Base-by-base conservation (phyloP, 2,113 vertebrate species). In the Nothobranchius kuhntae region DNA sequence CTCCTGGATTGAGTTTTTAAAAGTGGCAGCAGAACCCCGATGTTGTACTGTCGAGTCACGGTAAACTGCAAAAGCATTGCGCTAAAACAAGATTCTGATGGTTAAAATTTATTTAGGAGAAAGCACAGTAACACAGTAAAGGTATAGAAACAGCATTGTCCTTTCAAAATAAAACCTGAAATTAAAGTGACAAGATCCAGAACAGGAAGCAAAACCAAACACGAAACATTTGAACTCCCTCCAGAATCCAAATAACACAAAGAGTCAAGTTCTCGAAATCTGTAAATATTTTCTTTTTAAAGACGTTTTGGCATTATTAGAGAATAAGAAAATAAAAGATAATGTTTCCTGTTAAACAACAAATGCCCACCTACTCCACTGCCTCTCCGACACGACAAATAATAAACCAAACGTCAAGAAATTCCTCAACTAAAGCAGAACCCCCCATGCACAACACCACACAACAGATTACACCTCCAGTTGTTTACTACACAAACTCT, bases 81-180 rank as follows among this genome's bases (percentile, higher is more conserved):
- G 36, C 11, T 53, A 13, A 21, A 48, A 56, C 15, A 50, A 30
- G 64, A 1, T 5, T 54, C n/a, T 48, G 48, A 57, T 71, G 24
- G 44, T 61, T 30, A 54, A 36, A 51, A 62, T 90, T 87, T 86
- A 84, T 84, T 87, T 56, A 71, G 51, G 75, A 53, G 47, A 75
- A 68, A 77, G 53, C 75, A 67, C 26, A 21, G 55, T 69, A n/a
- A 66, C 51, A 81, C 75, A 69, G 53, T 68, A 68, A 65, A 78
- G 42, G 51, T 63, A 64, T 1, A 53, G 44, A 77, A 80, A 77
- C 46, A 36, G 56, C 51, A 61, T 63, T 1, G 57, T 58, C 42
- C 64, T 54, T 24, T 60, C 45, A 67, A 55, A 35, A 70, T 12
- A 58, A 75, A 73, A 62, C 73, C 4, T 17, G 61, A 24, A 61